These are phyloP conservation scores for Mylabris phalerata DNA, from an alignment of 1,140 invertebrate genomes.

Conservation along the genomic window DNA sequence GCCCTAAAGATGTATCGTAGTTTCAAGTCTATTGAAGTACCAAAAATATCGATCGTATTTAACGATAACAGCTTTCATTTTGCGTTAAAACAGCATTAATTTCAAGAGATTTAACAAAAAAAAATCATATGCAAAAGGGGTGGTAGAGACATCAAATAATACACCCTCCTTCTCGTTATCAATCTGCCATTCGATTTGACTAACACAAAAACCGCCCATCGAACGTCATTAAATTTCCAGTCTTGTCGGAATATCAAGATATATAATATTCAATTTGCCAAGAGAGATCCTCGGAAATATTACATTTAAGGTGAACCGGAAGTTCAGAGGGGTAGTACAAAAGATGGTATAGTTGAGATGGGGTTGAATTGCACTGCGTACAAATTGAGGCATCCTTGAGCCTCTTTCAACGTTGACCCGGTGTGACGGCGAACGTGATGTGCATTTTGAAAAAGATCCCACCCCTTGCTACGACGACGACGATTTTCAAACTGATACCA, in stretches of 20 bases:
- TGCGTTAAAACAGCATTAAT: too few relatives aligned
- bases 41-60: constrained; percentile 7
- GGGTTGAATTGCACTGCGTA: constrained; percentile 23
- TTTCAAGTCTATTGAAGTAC: constrained; percentile 18
- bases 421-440: constrained; percentile 24
- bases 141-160: too few relatives aligned
- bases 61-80: too few relatives aligned
- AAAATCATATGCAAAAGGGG: too few relatives aligned
- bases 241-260: constrained; percentile 25
- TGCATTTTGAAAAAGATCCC: constrained; percentile 10
- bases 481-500: too few relatives aligned
- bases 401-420: constrained; percentile 25
- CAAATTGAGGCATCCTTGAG: constrained; percentile 28
- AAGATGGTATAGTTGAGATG: constrained; percentile 2
- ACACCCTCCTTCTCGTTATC: too few relatives aligned
- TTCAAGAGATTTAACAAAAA: too few relatives aligned
- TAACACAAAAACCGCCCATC: constrained; percentile 4
- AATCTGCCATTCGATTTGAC: neutral
- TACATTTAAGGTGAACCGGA: constrained; percentile 30
- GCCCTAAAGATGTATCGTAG: constrained; percentile 15
- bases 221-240: constrained; percentile 18
- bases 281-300: constrained; percentile 26
- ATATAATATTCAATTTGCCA: constrained; percentile 31
- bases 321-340: neutral
- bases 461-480: neutral